These are phyloP conservation scores for Nezara viridula DNA, from an alignment of 2,888 invertebrate species.

Conservation along the genomic window DNA sequence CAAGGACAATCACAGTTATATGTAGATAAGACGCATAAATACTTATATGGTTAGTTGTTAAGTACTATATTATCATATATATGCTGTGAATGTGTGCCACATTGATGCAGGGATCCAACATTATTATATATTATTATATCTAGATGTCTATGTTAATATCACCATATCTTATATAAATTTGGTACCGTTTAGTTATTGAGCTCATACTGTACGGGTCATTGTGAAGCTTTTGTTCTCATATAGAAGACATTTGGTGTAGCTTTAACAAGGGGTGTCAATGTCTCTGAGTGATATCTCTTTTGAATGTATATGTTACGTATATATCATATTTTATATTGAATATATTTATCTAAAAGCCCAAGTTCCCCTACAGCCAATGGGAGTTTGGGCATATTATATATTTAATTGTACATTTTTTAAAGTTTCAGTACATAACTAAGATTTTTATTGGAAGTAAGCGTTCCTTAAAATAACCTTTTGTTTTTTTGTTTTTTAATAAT, in stretches of 20 bases:
- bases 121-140: conserved; percentile 6
- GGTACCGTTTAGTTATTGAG: conserved; percentile 30
- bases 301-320: conserved; percentile 14
- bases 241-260: conserved; percentile 57
- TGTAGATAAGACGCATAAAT: conserved; percentile 19
- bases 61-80: conserved; percentile 2
- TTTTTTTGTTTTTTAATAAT: neutral
- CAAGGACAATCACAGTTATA: conserved; percentile 54
- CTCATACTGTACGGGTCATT: conserved; percentile 42
- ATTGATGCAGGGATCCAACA: conserved; percentile 58
- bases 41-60: conserved; percentile 19
- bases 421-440: conserved; percentile 27
- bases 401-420: conserved; percentile 12
- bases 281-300: conserved; percentile 48
- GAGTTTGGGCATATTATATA: conserved; percentile 44
- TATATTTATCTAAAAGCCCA: conserved; percentile 36
- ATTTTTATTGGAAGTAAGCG: neutral
- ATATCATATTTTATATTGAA: conserved; percentile 45
- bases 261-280: conserved; percentile 56
- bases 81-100: conserved; percentile 58
- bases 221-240: neutral
- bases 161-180: conserved; percentile 42
- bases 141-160: conserved; percentile 35
- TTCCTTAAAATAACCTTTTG: neutral
- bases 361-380: conserved; percentile 57